Base-by-base conservation (phyloP, 2,113 vertebrate genomes). In the Leptosomus discolor region DNA sequence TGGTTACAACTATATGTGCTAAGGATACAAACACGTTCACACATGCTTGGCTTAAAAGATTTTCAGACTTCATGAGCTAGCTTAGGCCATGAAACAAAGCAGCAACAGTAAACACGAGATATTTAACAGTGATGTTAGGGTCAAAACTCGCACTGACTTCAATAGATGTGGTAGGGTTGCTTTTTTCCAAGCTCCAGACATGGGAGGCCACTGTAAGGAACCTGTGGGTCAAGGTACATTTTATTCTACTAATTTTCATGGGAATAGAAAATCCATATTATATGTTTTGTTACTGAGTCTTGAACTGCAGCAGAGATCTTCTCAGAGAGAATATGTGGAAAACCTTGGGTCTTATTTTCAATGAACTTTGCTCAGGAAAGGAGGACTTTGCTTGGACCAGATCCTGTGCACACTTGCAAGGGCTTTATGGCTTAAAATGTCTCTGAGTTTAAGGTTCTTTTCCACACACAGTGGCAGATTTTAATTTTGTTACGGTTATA, bases 41-140 rank as follows among this genome's bases (percentile, higher is more conserved):
- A 83, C 12, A 27, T 1, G 1, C 12, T 27, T 69, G 32, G 3
- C 24, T 89, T 74, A 15, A 57, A 70, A 67, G 6, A 1, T 22
- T 80, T 83, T 71, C 46, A 57, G 26, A 48, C 6, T 61, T 73
- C 1, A 2, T 41, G 29, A 74, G 9, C 32, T 37, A 34, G 2
- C 6, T 43, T 71, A 60, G 27, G 53, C 9, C 41, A 30, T 5
- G 4, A 29, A 88, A 65, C n/a, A 1, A 37, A 79, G 50, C 37
- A 29, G 11, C 88, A 41, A 3, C 32, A 3, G 0, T 34, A 78
- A 76, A 37, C 22, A 29, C 0, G 0, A 64, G 16, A 50, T 4
- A 53, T 69, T 32, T 51, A 45, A 61, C 5, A 36, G 36, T 65
- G 53, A 48, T 34, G 7, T 15, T 24, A 27, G 2, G 6, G 8